These are phyloP conservation scores for Sminthurinus aureus DNA, from an alignment of 2,888 invertebrate genomes.

Conservation along the genomic window DNA sequence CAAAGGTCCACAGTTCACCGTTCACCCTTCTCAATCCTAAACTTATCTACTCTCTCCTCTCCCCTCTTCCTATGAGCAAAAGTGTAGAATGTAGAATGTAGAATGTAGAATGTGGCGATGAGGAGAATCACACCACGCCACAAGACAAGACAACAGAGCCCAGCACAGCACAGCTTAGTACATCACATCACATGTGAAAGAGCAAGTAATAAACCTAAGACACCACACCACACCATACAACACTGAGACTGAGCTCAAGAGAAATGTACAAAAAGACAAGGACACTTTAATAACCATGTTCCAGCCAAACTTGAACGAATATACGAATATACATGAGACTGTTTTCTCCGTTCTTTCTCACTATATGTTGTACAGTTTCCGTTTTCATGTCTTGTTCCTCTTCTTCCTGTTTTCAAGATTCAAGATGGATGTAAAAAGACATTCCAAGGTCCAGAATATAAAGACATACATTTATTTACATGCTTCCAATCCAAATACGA, in stretches of 20 bases:
- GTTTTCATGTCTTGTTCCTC: slow-evolving; percentile 7
- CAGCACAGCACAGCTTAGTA: background rate
- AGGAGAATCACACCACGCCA: background rate
- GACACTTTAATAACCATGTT: slow-evolving; percentile 31
- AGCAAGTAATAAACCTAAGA: background rate
- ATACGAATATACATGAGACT: too few relatives aligned
- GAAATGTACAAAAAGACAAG: slow-evolving; percentile 10
- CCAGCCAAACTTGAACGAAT: background rate
- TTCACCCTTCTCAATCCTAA: slow-evolving; percentile 9
- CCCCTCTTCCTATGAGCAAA: background rate
- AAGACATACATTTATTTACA: background rate
- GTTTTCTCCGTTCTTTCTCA: background rate
- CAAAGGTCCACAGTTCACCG: background rate
- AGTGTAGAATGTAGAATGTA: background rate
- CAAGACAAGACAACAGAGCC: too few relatives aligned
- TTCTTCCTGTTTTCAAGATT: background rate
- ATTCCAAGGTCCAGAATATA: too few relatives aligned
- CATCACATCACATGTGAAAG: background rate
- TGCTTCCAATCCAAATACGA: too few relatives aligned
- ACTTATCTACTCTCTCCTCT: background rate
- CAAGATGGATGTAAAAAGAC: too few relatives aligned
- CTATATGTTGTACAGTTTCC: background rate
- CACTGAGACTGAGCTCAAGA: background rate
- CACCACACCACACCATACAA: background rate
- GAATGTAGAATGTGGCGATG: background rate